Base-by-base conservation (phyloP, 1,140 invertebrate species). In the Doryteuthis pealeii region DNA sequence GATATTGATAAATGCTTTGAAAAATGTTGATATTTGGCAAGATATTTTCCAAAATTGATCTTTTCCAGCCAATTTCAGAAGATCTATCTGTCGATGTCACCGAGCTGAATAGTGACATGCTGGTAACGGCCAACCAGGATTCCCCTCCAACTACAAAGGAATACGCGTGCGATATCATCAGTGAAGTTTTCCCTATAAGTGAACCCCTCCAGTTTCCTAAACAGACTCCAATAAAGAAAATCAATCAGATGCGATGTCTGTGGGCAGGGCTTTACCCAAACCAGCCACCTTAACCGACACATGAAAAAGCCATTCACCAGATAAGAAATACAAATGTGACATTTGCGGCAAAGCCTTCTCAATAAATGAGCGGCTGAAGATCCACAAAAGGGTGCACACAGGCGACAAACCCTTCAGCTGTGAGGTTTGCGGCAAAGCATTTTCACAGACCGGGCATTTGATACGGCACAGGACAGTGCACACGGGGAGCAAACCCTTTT, bases 271-370 rank as follows among this genome's bases (percentile, higher is more conserved):
- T 81, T 81, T 58, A 74, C 72, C 0, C 74, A 67, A 14, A 70
- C 40, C 28, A 71, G 74, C 18, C 72, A 76, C 31, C 43, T 80
- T n/a, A 69, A 58, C 8, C 66, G 71, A 30, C 78, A 80, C 33
- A 74, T 76, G 69, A 43, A 73, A n/a, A 40, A 43, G 73, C 31
- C 78, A 80, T 62, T 62, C 65, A n/a, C 58, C 32, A 35, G 74
- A 74, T 18, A 73, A 78, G n/a, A 35, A 43, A 6, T 74, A 71
- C 49, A 33, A 74, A 22, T 76, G 71, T 70, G 81, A 82, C 22
- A 92, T 92, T 79, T 96, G 95, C 87, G 93, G 93, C 0, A 89
- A 93, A 78, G 91, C 93, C 12, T 96, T 96, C 84, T 95, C 95
- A 85, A 94, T 95, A 87, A 89, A 95, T 22, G 94, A 94, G 82